Base-by-base conservation (phyloP, 35 echinoderm and acorn worm genomes). In the Antedon bifida region DNA sequence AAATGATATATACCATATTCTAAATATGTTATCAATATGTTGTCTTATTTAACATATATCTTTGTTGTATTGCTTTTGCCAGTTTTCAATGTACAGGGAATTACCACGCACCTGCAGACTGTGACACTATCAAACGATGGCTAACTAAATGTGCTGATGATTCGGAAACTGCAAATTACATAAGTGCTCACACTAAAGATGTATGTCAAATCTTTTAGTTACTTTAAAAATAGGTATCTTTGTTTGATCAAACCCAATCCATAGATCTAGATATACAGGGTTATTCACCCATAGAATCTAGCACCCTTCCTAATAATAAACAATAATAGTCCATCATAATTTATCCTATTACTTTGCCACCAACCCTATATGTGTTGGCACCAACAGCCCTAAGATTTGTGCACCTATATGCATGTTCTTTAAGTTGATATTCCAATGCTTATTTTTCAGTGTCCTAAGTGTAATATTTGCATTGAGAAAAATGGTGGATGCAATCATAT, bases 181-280 rank as follows among this genome's bases (percentile, higher is more conserved):
- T 99, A 39, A 99, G 95, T 99, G 95, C 95, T 76, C 91, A 99
- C 74, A 99, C 95, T 36, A 99, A 99, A 99, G 95, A 99, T 55
- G 95, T 93, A 84, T 91, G 95, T 90, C 16, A 46, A 19, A 4
- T 33, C 33, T 26, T 28, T 79, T 33, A 12, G 73, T 51, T 16
- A 1, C 12, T 23, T 82, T 0, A 45, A 42, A 38, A 3, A 30
- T 45, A 82, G 0, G 26, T 5, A 13, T 5, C 33, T 39, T 39
- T 1, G 4, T 14, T 4, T 42, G 38, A 14, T 14, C 4, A 42
- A 42, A 42, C n/a, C n/a, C n/a, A n/a, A n/a, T n/a, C n/a, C n/a
- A n/a, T n/a, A n/a, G n/a, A n/a, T n/a, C n/a, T n/a, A n/a, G n/a
- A n/a, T n/a, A n/a, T n/a, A n/a, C n/a, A n/a, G n/a, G n/a, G n/a